Evolutionary conservation across 2,113 vertebrate species (phyloP), one percentile per base, ranked within the genome.

Genomic region (Eublepharis macularius): DNA sequence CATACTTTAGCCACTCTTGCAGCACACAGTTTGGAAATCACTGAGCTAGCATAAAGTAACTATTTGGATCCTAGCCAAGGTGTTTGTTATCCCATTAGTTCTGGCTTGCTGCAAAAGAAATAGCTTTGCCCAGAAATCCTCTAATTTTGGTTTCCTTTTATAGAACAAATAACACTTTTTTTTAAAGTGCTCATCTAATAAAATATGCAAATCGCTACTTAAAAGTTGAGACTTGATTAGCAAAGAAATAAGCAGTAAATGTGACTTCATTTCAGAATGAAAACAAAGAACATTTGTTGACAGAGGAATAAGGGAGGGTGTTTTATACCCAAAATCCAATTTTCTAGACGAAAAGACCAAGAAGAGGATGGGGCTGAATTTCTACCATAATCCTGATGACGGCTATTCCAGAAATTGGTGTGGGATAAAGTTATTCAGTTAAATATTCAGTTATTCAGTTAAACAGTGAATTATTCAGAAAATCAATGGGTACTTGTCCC

Each of bases 321-420:
- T 89, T 85, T 80, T 90, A 39, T 81, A 87, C 83, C 80, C 43
- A 83, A 76, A 92, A 92, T 87, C 87, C 92, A 88, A 92, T 95
- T 93, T 92, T 76, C 79, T 86, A 92, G 81, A 80, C 92, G 94
- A 91, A 90, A 93, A 93, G 88, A 90, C 51, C 41, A 86, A 90
- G 11, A 70, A 82, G 89, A 91, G n/a, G 91, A 65, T 87, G 41
- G 69, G 26, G 93, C 65, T 78, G 76, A 91, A 69, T 68, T 90
- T 92, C 81, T 84, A 54, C 51, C 84, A 89, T 91, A 49, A 80
- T 87, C 87, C 3, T 91, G 51, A 81, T 73, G 54, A 89, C 60
- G 84, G 77, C 78, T 91, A 34, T 89, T 93, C 66, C 82, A 80
- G 86, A 92, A 86, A 87, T 84, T 82, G 81, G 84, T 93, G 74